Evolutionary conservation across 2,797 vertebrate genomes (phyloP).

Genomic region (Coranthus polyacanthus): DNA sequence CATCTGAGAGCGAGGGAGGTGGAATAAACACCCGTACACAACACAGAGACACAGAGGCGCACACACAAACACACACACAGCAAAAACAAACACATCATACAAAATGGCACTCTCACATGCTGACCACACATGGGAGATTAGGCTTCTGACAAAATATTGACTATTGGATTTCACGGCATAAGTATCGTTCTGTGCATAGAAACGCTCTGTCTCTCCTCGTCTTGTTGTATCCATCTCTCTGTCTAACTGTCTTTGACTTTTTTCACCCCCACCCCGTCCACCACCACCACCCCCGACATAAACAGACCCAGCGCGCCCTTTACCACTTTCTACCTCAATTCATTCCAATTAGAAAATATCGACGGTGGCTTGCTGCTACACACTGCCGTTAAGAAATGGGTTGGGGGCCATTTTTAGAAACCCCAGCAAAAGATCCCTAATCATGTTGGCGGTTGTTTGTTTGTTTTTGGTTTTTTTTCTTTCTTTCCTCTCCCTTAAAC

Average conservation of each 20-base stretch:
- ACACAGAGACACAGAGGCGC: too few relatives aligned
- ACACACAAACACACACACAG: background rate
- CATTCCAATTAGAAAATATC: constrained; percentile 60
- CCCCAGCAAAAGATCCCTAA: constrained; percentile 16
- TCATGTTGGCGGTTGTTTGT: background rate
- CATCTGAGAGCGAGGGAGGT: constrained; percentile 7
- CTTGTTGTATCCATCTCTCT: constrained; percentile 8
- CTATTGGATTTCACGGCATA: constrained; percentile 52
- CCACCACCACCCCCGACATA: background rate
- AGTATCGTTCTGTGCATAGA: constrained; percentile 39
- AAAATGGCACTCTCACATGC: constrained; percentile 42
- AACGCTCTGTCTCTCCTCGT: constrained; percentile 5
- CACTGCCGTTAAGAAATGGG: constrained; percentile 18
- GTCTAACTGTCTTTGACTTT: constrained; percentile 9
- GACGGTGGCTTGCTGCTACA: constrained; percentile 28
- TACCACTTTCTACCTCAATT: constrained; percentile 49
- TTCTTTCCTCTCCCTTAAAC: background rate
- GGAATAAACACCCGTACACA: constrained; percentile 1
- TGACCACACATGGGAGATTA: constrained; percentile 47
- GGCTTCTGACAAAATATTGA: constrained; percentile 63
- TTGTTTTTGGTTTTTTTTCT: too few relatives aligned
- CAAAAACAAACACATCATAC: constrained; percentile 42
- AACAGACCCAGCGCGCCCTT: constrained; percentile 44
- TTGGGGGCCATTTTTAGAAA: constrained; percentile 28
- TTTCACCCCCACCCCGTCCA: background rate